Evolutionary conservation across 1,140 invertebrate genomes (phyloP).

Genomic region (Cyclargus thomasi): DNA sequence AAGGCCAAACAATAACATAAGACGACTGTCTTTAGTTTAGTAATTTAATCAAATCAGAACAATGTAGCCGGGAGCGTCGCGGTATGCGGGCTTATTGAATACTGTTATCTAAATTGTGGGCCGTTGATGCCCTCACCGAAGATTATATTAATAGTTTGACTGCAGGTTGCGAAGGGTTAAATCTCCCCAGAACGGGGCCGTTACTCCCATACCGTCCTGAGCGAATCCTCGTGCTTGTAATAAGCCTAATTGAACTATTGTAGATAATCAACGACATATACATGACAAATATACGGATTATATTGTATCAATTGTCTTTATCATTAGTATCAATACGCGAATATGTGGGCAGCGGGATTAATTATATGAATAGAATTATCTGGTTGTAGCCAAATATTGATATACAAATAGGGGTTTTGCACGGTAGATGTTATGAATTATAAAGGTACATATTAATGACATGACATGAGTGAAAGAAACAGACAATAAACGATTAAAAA

Average conservation of each 20-base stretch:
- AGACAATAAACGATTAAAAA: too few relatives aligned
- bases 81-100: conserved; percentile 55
- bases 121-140: conserved; percentile 50
- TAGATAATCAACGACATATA: conserved; percentile 18
- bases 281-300: conserved; percentile 5
- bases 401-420: too few relatives aligned
- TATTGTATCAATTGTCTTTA: conserved; percentile 1
- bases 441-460: too few relatives aligned
- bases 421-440: too few relatives aligned
- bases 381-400: not conserved
- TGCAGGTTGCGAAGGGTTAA: conserved; percentile 36
- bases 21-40: conserved; percentile 36
- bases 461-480: too few relatives aligned
- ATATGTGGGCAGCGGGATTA: not conserved
- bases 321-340: not conserved
- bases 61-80: conserved; percentile 35
- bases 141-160: conserved; percentile 59
- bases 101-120: conserved; percentile 60
- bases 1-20: conserved; percentile 13
- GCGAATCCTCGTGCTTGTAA: conserved; percentile 43
- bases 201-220: conserved; percentile 38
- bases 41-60: conserved; percentile 54
- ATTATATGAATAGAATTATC: not conserved
- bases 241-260: conserved; percentile 53
- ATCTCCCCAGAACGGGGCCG: conserved; percentile 43